Conservation (phyloP, 53 echinoderm and acorn worm species). For the Luidia sarsii region DNA sequence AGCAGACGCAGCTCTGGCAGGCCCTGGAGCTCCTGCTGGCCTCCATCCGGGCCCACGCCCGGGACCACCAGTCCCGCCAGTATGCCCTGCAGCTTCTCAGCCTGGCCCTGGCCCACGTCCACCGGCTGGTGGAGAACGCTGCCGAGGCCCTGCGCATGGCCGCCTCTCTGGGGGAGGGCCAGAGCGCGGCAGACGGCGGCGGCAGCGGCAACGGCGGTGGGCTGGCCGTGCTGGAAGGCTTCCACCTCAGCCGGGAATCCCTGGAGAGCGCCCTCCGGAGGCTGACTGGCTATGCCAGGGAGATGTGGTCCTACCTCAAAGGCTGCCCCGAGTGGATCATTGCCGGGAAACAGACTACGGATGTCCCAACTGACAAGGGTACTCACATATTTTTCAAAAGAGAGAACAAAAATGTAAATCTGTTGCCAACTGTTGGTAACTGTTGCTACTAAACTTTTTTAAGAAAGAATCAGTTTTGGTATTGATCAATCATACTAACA, state of each 20-base stretch:
- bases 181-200: too few species aligned
- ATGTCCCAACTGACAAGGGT: slow-evolving; percentile 37
- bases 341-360: background rate
- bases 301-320: slow-evolving; percentile 74
- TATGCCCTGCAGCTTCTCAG: slow-evolving; percentile 86
- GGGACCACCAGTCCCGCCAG: slow-evolving; percentile 83
- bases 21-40: slow-evolving; percentile 76
- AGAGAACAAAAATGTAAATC: too few species aligned
- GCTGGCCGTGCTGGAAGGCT: slow-evolving; percentile 8
- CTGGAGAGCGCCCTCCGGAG: slow-evolving; percentile 56
- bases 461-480: background rate
- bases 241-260: slow-evolving; percentile 34
- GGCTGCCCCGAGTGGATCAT: slow-evolving; percentile 65
- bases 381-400: too few species aligned
- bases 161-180: background rate
- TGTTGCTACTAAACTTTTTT: background rate
- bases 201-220: background rate
- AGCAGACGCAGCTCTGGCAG: slow-evolving; percentile 75
- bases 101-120: slow-evolving; percentile 73
- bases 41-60: slow-evolving; percentile 73
- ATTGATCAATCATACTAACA: too few species aligned
- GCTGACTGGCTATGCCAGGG: slow-evolving; percentile 64
- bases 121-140: slow-evolving; percentile 86
- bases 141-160: slow-evolving; percentile 47
- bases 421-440: background rate